Evolutionary conservation across 2,113 vertebrate genomes (phyloP), one percentile per base, ranked within the genome.

Genomic region (Macquaria ambigua): DNA sequence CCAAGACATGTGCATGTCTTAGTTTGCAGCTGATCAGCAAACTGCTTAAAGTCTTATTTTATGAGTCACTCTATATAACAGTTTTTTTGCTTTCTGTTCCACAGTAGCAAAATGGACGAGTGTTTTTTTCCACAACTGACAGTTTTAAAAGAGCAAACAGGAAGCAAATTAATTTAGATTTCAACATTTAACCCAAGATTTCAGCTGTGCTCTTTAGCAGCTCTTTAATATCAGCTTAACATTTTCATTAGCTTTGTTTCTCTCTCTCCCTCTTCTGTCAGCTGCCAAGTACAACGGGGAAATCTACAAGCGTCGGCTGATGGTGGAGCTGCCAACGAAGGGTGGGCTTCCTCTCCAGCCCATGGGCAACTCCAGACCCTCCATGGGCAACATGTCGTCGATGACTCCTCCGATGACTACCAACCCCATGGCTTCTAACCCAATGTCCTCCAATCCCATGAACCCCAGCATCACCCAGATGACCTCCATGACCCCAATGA

Each of bases 251-350:
- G 7, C 62, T 34, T 23, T 72, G 8, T 81, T 68, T 68, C 50
- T 79, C 2, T 89, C 8, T 91, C 79, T 79, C 50, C 82, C 28
- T 92, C 41, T 77, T 66, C 79, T 34, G 62, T 78, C 31, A 99
- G 98, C 98, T 16, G 97, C 98, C 93, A 99, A 99, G 91, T 97
- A 97, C 89, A 98, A 96, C 0, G 97, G 98, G 0, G 98, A 99
- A 90, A 95, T 98, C 94, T 99, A 98, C 94, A 99, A 99, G 76
- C 97, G 97, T 1, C 96, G 97, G 0, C 97, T 99, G 63, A 96
- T 99, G 93, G 97, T 98, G 0, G 98, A 99, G 89, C 93, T 99
- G 91, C 97, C 98, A 0, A 92, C 96, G 2, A 98, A 99, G 88
- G 97, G 97, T 4, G 97, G 95, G 73, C 95, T 99, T 69, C 98